Percentiles rank a stretch among this genome's conserved stretches.
These are phyloP conservation scores for Marcusenius ussheri DNA, from an alignment of 2,113 vertebrate species.

Conservation along the genomic window DNA sequence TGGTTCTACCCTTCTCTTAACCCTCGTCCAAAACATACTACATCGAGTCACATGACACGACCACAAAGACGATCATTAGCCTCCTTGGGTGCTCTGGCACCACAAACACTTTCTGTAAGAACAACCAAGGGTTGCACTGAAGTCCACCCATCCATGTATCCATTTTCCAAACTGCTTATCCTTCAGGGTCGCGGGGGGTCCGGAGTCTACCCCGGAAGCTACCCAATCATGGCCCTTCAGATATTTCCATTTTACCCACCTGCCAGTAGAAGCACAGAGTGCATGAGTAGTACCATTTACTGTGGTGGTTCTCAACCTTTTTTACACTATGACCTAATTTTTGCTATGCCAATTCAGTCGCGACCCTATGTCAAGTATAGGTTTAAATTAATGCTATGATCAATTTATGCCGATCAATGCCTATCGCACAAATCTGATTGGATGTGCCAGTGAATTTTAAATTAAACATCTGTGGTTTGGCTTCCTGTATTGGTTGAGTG, in stretches of 20 bases:
- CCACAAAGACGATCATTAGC: not conserved
- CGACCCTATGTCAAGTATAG: too few species aligned
- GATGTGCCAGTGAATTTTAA: too few species aligned
- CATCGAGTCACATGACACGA: not conserved
- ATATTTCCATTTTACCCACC: not conserved
- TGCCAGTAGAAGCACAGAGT: not conserved
- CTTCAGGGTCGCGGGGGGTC: too few species aligned
- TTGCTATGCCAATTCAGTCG: too few species aligned
- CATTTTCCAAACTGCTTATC: too few species aligned
- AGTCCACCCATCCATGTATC: not conserved
- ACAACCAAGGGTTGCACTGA: not conserved
- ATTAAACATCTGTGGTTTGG: too few species aligned
- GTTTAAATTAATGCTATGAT: too few species aligned
- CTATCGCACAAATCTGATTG: too few species aligned
- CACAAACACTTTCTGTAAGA: not conserved
- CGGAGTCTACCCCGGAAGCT: too few species aligned
- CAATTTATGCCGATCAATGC: too few species aligned
- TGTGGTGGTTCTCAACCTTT: not conserved
- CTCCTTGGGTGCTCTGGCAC: not conserved
- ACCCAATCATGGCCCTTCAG: not conserved
- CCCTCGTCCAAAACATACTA: not conserved
- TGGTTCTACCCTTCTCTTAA: not conserved
- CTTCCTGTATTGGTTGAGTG: too few species aligned
- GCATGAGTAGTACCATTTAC: not conserved
- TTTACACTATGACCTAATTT: too few species aligned